Conservation (phyloP, 2,888 invertebrate genomes). For the Acleris emargana region DNA sequence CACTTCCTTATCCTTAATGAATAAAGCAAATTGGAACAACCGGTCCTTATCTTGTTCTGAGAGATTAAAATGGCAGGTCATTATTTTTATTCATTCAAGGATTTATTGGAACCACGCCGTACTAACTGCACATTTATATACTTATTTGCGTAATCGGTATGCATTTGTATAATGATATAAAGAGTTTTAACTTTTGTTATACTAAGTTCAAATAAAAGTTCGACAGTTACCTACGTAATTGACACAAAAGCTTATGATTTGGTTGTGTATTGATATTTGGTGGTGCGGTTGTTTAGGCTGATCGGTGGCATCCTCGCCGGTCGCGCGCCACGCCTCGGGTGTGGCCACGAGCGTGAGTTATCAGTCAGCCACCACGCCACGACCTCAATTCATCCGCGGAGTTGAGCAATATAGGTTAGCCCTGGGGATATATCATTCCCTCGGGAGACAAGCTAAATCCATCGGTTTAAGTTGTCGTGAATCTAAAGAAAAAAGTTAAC, state of each 20-base stretch:
- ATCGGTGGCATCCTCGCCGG: constrained; percentile 5
- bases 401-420: constrained; percentile 22
- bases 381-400: constrained; percentile 24
- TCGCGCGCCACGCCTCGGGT: neutral
- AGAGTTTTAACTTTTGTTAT: too few relatives aligned
- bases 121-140: neutral
- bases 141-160: neutral
- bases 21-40: constrained; percentile 8
- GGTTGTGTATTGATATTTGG: neutral
- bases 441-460: constrained; percentile 15
- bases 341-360: constrained; percentile 18
- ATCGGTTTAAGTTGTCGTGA: neutral
- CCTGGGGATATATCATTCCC: constrained; percentile 13
- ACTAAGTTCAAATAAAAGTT: too few relatives aligned
- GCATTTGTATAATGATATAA: neutral
- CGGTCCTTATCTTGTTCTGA: constrained; percentile 3
- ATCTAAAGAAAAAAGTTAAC: too few relatives aligned
- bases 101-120: neutral
- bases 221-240: too few relatives aligned
- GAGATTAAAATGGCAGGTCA: neutral
- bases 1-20: constrained; percentile 19
- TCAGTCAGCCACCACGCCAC: constrained; percentile 25
- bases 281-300: neutral
- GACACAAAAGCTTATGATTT: neutral
- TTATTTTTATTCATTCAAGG: constrained; percentile 11